A percentile compares a stretch with the other conserved stretches of the same genome.
These are phyloP conservation scores for Pterophyllum scalare DNA, from an alignment of 2,113 vertebrate species.

Conservation along the genomic window DNA sequence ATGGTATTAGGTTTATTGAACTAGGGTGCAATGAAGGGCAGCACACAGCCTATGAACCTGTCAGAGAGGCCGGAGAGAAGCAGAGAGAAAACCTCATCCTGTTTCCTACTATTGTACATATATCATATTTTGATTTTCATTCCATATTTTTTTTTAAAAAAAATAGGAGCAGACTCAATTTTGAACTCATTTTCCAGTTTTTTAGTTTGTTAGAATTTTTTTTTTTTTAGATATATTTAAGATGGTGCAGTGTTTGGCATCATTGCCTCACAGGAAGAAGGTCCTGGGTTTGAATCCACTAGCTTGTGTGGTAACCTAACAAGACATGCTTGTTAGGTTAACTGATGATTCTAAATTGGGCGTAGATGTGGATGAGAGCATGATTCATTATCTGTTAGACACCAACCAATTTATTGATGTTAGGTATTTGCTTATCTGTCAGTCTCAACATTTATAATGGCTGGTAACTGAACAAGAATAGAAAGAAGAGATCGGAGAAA, in stretches of 20 bases:
- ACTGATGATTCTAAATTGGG: background rate
- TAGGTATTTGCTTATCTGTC: background rate
- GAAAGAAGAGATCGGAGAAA: background rate
- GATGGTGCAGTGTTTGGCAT: background rate
- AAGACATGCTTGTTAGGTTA: background rate
- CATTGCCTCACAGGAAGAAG: background rate
- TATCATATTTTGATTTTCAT: background rate
- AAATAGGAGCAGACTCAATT: background rate
- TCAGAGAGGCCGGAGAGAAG: slow-evolving; percentile 4
- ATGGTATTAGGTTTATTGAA: slow-evolving; percentile 69
- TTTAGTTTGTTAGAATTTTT: background rate
- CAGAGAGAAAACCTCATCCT: background rate
- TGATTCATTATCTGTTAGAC: background rate
- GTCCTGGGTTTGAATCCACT: background rate
- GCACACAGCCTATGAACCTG: slow-evolving; percentile 30
- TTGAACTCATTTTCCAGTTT: background rate
- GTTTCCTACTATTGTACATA: background rate
- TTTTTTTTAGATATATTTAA: too few species aligned
- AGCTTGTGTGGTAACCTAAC: background rate
- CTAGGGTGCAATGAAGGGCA: slow-evolving; percentile 36
- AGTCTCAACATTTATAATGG: background rate
- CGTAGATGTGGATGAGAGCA: background rate
- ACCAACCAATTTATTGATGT: background rate
- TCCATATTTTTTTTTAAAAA: background rate
- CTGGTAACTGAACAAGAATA: background rate